Conservation (phyloP, 2,113 vertebrate genomes). For the Campylomormyrus numenius region DNA sequence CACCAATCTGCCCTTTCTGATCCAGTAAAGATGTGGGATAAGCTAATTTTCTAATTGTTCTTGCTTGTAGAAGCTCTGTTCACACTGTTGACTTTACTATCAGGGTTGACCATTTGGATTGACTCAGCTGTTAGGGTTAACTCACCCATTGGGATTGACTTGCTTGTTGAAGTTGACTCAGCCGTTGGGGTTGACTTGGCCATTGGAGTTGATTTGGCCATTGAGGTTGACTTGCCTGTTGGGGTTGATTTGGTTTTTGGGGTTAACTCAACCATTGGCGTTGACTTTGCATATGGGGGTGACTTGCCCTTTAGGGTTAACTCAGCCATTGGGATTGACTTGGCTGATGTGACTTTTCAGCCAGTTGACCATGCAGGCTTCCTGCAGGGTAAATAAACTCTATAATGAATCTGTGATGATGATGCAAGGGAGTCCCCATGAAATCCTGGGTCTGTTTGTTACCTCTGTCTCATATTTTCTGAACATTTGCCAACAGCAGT, state of each 20-base stretch:
- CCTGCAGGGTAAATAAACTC: background rate
- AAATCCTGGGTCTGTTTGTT: constrained; percentile 5
- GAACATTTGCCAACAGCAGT: constrained; percentile 17
- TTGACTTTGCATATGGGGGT: background rate
- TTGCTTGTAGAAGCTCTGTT: background rate
- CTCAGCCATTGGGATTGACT: background rate
- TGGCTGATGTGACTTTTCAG: background rate
- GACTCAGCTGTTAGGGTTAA: background rate
- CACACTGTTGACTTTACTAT: background rate
- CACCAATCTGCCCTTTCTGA: constrained; percentile 45
- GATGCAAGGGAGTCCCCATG: background rate
- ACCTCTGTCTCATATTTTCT: background rate
- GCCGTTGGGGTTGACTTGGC: background rate
- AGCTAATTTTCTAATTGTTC: background rate
- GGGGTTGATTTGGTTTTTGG: too few relatives aligned
- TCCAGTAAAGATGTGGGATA: background rate
- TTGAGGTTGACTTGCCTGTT: background rate
- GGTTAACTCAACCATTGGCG: too few relatives aligned
- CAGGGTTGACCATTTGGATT: background rate
- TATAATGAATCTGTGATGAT: background rate
- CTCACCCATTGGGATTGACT: background rate
- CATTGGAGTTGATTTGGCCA: too few relatives aligned
- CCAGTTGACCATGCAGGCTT: background rate
- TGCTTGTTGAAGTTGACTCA: background rate
- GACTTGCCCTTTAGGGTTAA: background rate